phyloP scores from a whole-genome alignment of 2,797 vertebrate genomes.

The Hybognathus amarus region DNA sequence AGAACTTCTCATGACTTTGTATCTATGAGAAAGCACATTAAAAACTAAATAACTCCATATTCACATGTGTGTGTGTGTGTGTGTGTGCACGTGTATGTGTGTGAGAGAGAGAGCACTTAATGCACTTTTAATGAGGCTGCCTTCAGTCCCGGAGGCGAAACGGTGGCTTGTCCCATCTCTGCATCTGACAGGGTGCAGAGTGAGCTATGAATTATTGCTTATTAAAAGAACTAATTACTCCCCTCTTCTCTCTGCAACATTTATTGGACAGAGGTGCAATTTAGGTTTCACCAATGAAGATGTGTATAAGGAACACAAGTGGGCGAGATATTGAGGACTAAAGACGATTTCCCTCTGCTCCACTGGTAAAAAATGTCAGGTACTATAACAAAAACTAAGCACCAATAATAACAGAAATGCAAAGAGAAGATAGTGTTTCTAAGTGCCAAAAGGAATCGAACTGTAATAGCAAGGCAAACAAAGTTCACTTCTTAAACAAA shows the following conservation, averaged over 20 bases:
- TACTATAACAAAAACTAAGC: background rate
- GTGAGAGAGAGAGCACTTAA: constrained; percentile 60
- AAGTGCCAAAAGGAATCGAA: background rate
- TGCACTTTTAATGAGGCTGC: constrained; percentile 80
- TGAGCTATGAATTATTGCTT: constrained; percentile 80
- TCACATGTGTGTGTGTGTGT: constrained; percentile 41
- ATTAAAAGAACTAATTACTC: constrained; percentile 80
- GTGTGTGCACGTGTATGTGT: constrained; percentile 35
- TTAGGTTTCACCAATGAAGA: constrained; percentile 51
- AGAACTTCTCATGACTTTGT: constrained; percentile 33
- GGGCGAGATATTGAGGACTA: background rate
- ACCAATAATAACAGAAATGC: background rate
- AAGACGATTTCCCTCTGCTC: background rate
- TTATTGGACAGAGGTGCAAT: constrained; percentile 73
- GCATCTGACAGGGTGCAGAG: constrained; percentile 75
- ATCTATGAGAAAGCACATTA: constrained; percentile 53
- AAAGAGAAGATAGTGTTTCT: background rate
- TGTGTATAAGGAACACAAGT: constrained; percentile 28
- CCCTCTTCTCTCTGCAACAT: constrained; percentile 69
- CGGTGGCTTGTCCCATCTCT: constrained; percentile 74
- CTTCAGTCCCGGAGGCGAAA: constrained; percentile 75
- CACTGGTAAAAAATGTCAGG: background rate
- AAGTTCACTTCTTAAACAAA: background rate
- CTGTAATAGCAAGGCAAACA: constrained; percentile 15
- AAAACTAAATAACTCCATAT: constrained; percentile 58